phyloP scores from a whole-genome alignment of 2,797 vertebrate species.

The Helarctos malayanus region DNA sequence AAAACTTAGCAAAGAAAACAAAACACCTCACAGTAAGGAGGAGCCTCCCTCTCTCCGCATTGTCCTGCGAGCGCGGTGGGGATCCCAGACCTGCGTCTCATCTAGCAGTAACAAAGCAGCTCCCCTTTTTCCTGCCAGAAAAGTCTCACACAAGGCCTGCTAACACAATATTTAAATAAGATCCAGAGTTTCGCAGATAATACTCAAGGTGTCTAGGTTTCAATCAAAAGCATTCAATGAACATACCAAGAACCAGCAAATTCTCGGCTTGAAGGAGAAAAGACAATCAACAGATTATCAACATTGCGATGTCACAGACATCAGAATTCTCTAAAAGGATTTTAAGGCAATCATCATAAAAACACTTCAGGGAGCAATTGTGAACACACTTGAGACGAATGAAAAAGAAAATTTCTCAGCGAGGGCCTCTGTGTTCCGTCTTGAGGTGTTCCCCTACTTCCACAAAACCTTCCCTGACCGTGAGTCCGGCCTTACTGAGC shows the following conservation, averaged over 20 bases:
- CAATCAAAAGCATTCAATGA: neutral
- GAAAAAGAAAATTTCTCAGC: neutral
- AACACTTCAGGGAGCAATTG: neutral
- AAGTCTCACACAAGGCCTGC: neutral
- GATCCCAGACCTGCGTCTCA: neutral
- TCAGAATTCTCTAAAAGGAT: neutral
- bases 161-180: neutral
- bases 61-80: neutral
- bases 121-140: neutral
- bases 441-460: neutral
- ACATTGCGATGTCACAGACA: neutral
- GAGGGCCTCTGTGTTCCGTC: neutral
- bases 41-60: no score
- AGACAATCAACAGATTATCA: neutral
- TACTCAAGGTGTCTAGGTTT: neutral
- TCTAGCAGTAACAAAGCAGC: neutral
- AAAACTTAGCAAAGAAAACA: neutral
- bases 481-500: neutral
- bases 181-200: neutral
- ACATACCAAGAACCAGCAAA: neutral
- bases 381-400: neutral
- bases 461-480: neutral
- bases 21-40: neutral
- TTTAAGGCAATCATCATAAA: neutral
- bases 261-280: neutral